These are phyloP conservation scores for Anguilla marmorata DNA, from an alignment of 2,797 vertebrate genomes.

Conservation along the genomic window DNA sequence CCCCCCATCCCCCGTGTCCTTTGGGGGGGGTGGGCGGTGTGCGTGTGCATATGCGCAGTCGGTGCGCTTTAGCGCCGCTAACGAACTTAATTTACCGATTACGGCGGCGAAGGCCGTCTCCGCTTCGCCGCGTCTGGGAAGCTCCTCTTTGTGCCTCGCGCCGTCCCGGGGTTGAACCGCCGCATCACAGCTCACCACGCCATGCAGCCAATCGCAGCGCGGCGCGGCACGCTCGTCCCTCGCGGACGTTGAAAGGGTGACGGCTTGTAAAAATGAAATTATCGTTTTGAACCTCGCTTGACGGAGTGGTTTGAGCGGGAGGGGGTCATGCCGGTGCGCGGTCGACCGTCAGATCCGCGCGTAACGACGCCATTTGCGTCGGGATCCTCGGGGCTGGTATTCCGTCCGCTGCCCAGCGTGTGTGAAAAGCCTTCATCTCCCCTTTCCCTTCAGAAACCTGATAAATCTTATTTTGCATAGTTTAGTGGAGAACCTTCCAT, in stretches of 20 bases:
- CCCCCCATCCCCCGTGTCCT: not conserved
- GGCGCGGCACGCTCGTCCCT: not conserved
- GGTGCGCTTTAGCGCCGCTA: conserved; percentile 9
- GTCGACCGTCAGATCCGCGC: conserved; percentile 10
- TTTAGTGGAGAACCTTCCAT: conserved; percentile 63
- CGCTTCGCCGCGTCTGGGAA: not conserved
- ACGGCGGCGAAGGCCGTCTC: not conserved
- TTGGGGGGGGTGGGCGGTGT: not conserved
- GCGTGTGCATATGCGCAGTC: not conserved
- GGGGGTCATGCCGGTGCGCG: not conserved
- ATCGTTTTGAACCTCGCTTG: not conserved
- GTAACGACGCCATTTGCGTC: not conserved
- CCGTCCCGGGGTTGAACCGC: not conserved
- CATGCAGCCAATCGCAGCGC: not conserved
- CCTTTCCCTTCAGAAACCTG: conserved; percentile 50
- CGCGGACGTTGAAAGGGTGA: not conserved
- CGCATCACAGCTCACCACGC: not conserved
- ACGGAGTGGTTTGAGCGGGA: not conserved
- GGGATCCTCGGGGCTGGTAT: not conserved
- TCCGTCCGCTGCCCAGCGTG: not conserved
- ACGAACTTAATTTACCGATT: conserved; percentile 17
- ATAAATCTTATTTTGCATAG: conserved; percentile 60
- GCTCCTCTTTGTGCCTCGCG: not conserved
- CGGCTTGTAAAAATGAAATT: not conserved
- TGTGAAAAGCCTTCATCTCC: conserved; percentile 41